Conservation (phyloP, 2,113 vertebrate species). For the Anhinga rufa region DNA sequence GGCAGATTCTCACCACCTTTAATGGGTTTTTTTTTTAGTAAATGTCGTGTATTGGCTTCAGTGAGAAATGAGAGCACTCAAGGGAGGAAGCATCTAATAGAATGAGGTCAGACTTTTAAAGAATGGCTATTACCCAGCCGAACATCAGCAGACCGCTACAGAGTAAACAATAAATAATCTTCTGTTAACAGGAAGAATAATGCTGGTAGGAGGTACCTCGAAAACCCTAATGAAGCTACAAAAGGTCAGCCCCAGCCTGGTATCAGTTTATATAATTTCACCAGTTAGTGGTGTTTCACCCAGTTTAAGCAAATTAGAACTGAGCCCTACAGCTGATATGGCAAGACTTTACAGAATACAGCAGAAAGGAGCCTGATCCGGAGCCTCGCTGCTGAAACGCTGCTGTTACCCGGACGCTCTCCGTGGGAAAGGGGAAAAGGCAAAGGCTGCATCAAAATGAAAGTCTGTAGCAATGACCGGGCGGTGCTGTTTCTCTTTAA, state of each 20-base stretch:
- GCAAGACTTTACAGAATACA: neutral
- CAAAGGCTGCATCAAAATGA: neutral
- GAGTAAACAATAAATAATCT: neutral
- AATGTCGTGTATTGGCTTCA: neutral
- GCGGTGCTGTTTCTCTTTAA: neutral
- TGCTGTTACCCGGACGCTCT: neutral
- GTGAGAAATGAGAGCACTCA: neutral
- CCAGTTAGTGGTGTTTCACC: neutral
- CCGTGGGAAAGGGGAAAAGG: neutral
- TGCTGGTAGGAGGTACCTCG: neutral
- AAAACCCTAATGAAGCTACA: neutral
- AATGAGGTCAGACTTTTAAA: conserved; percentile 36
- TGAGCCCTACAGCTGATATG: neutral
- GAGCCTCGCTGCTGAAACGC: neutral
- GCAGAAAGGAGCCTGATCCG: neutral
- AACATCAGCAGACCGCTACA: neutral
- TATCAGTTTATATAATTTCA: neutral
- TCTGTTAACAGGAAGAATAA: neutral
- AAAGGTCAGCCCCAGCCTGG: neutral
- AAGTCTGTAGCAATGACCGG: neutral
- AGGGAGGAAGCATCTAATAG: neutral
- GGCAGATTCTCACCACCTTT: neutral
- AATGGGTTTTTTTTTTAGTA: neutral
- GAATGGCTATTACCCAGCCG: neutral
- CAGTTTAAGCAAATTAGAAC: neutral